These are phyloP conservation scores for Ondatra zibethicus DNA, from an alignment of 2,113 vertebrate species.

Conservation along the genomic window DNA sequence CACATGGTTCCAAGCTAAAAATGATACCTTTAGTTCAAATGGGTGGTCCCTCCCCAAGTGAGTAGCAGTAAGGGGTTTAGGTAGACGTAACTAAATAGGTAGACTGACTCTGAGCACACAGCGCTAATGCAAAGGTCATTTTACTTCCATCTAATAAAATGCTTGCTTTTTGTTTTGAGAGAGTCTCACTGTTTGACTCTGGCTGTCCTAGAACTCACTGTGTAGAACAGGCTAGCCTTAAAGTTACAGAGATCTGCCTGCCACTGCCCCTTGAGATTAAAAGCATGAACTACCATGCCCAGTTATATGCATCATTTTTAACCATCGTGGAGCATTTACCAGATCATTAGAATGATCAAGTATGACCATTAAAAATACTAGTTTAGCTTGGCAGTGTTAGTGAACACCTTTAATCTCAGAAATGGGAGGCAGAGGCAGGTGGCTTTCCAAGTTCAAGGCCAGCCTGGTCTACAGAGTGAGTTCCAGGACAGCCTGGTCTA, in stretches of 20 bases:
- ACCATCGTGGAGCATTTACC: not conserved
- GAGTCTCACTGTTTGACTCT: not conserved
- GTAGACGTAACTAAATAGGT: not conserved
- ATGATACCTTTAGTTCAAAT: not conserved
- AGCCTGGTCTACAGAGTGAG: not conserved
- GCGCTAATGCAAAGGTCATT: not conserved
- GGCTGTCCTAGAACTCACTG: not conserved
- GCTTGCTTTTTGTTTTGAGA: not conserved
- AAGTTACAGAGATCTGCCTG: not conserved
- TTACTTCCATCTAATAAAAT: not conserved
- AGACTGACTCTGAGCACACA: not conserved
- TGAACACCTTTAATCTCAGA: not conserved
- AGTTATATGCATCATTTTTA: not conserved
- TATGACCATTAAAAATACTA: not conserved
- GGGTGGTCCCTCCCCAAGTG: not conserved
- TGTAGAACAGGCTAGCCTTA: not conserved
- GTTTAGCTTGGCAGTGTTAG: not conserved
- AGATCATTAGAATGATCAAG: constrained; percentile 39
- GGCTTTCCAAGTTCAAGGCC: not conserved
- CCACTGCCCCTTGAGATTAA: not conserved
- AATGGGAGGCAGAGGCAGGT: not conserved
- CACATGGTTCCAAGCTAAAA: not conserved
- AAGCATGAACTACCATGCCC: not conserved
- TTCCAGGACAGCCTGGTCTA: not conserved
- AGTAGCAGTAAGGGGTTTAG: not conserved